A percentile compares a stretch with the other conserved stretches of the same genome.
These are phyloP conservation scores for Chelon auratus DNA, from an alignment of 2,797 vertebrate species.

Conservation along the genomic window DNA sequence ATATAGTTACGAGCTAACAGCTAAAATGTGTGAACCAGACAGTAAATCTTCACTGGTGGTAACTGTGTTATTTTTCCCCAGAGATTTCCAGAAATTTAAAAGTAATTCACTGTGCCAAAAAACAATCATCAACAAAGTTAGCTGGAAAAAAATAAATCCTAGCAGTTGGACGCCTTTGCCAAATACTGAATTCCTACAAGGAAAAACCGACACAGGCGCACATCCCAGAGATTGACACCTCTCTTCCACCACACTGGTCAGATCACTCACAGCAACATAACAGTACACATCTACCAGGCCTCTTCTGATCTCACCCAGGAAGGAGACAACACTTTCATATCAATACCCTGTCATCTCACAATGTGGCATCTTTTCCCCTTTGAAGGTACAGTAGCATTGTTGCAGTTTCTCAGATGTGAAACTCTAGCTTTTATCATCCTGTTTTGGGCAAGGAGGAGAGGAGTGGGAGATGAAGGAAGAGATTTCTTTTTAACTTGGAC, in stretches of 20 bases:
- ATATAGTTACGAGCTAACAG: not conserved
- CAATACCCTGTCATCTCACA: conserved; percentile 77
- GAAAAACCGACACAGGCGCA: conserved; percentile 35
- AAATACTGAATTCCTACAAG: conserved; percentile 23
- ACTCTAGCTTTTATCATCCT: conserved; percentile 83
- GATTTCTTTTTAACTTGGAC: conserved; percentile 78
- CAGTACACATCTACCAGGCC: conserved; percentile 62
- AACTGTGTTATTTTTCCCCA: not conserved
- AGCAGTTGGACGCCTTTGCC: not conserved
- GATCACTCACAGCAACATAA: conserved; percentile 71
- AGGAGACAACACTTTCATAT: conserved; percentile 82
- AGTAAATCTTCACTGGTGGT: not conserved
- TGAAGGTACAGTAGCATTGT: conserved; percentile 82
- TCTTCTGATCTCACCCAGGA: conserved; percentile 80
- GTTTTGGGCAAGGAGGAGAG: conserved; percentile 69
- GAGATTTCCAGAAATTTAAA: not conserved
- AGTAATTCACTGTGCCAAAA: not conserved
- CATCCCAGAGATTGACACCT: conserved; percentile 48
- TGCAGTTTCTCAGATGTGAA: conserved; percentile 79
- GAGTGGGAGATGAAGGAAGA: conserved; percentile 73
- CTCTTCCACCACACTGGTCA: conserved; percentile 75
- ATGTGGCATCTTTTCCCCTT: conserved; percentile 77
- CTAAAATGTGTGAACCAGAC: not conserved
- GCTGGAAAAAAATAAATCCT: conserved; percentile 6
- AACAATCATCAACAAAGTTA: not conserved